Evolutionary conservation across 2,888 invertebrate species (phyloP), one percentile per base, ranked within the genome.

Genomic region (Epinotia bilunana): DNA sequence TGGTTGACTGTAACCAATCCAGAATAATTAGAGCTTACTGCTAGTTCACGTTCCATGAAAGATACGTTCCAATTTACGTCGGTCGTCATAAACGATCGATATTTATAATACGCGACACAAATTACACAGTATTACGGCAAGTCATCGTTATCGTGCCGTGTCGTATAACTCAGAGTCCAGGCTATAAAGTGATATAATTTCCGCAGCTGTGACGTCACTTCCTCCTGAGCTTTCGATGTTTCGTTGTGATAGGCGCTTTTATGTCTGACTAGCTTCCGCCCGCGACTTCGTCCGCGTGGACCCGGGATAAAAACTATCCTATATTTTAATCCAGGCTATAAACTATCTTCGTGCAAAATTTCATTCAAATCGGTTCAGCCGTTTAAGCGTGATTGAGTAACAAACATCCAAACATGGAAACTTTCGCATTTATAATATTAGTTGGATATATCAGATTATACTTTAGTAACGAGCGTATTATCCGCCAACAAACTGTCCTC

Each of bases 141-240:
- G 53, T 61, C 69, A 64, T 74, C 63, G 69, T 71, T 74, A 74
- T 70, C 53, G 18, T 63, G 12, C 20, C 33, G 43, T 43, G 53
- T 71, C 55, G 60, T 61, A 72, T 75, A 61, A 72, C 72, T 53
- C 55, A 60, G 49, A 43, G 49, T 60, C 23, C 68, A 68, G 49
- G 55, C 65, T 64, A 39, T 74, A 60, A 57, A 70, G 39, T 75
- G 65, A 67, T 72, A 65, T 72, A 75, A 75, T 72, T 72, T 75
- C 75, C 75, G 75, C 62, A 64, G 57, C 28, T 69, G 64, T 71
- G 71, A 75, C 67, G 75, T 71, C 73, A 77, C 70, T 72, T 77
- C 77, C 77, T 64, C 61, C 20, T 33, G 73, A 53, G 71, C 68
- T 62, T 70, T 70, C 64, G 60, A 71, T 39, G 70, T 13, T 60